phyloP scores from a whole-genome alignment of 2,797 vertebrate genomes.

The Okamejei kenojei region DNA sequence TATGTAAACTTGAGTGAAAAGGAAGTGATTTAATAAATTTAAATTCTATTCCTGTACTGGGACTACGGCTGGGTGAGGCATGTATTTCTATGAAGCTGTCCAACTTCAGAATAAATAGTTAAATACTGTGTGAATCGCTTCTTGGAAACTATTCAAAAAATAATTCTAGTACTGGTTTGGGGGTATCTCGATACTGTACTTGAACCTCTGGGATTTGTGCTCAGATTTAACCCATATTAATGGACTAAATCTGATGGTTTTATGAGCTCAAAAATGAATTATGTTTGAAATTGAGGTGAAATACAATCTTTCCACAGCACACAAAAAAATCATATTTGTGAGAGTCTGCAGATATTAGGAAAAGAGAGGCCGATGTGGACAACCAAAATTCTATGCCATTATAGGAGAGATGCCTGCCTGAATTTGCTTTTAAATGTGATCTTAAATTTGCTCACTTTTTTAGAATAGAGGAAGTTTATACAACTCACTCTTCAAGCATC shows the following conservation, averaged over 20 bases:
- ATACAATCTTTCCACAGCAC: background rate
- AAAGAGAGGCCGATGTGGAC: background rate
- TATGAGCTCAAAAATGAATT: background rate
- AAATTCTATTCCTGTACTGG: background rate
- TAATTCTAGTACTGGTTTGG: background rate
- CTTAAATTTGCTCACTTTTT: background rate
- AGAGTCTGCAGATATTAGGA: background rate
- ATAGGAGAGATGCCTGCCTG: background rate
- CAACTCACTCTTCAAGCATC: background rate
- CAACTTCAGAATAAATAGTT: background rate
- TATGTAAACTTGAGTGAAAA: constrained; percentile 25
- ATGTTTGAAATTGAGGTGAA: background rate
- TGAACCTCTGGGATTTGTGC: background rate
- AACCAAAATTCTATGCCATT: background rate
- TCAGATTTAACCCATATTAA: background rate
- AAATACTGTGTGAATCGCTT: background rate
- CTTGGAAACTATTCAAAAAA: constrained; percentile 14
- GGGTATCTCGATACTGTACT: background rate
- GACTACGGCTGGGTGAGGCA: background rate
- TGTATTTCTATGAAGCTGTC: background rate
- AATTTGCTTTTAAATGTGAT: background rate
- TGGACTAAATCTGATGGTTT: background rate
- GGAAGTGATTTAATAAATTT: constrained; percentile 15
- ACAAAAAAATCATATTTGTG: background rate
- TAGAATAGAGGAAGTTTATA: background rate